These are phyloP conservation scores for Heliconius congener DNA, from an alignment of 1,140 invertebrate genomes.

Conservation along the genomic window DNA sequence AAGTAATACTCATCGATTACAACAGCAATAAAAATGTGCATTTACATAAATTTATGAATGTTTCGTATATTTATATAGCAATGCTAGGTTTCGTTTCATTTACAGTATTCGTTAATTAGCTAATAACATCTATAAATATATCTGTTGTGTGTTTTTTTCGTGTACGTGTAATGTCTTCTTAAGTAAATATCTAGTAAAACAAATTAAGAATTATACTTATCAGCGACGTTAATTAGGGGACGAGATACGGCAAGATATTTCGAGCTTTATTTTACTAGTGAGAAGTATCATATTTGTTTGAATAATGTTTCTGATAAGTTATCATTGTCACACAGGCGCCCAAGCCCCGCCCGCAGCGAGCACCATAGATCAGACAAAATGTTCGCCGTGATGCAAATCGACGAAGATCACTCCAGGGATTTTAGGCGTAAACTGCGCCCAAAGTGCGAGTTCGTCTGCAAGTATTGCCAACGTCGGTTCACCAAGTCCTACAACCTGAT, in stretches of 20 bases:
- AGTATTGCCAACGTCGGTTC: conserved; percentile 98
- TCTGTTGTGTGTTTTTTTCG: not conserved
- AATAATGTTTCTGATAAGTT: conserved; percentile 59
- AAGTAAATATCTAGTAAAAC: conserved; percentile 38
- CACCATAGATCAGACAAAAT: conserved; percentile 84
- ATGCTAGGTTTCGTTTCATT: not conserved
- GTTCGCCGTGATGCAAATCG: conserved; percentile 94
- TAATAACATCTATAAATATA: not conserved
- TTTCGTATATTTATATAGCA: conserved; percentile 5
- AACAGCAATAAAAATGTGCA: conserved; percentile 16
- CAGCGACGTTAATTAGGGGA: conserved; percentile 13
- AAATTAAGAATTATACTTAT: conserved; percentile 50
- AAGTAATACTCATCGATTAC: conserved; percentile 23
- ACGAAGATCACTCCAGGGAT: conserved; percentile 94
- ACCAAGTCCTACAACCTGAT: conserved; percentile 99
- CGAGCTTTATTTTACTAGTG: not conserved
- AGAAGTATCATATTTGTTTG: conserved; percentile 23
- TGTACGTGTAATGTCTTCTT: conserved; percentile 10
- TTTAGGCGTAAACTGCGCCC: conserved; percentile 95
- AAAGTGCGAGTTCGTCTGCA: conserved; percentile 99
- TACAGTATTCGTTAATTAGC: not conserved
- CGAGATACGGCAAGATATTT: conserved; percentile 12
- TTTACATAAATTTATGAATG: conserved; percentile 20
- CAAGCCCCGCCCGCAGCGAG: conserved; percentile 75
- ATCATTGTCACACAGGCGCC: conserved; percentile 71